Evolutionary conservation across 53 echinoderm and acorn worm species (phyloP), one percentile per base, ranked within the genome.

Genomic region (Mesocentrotus franciscanus): DNA sequence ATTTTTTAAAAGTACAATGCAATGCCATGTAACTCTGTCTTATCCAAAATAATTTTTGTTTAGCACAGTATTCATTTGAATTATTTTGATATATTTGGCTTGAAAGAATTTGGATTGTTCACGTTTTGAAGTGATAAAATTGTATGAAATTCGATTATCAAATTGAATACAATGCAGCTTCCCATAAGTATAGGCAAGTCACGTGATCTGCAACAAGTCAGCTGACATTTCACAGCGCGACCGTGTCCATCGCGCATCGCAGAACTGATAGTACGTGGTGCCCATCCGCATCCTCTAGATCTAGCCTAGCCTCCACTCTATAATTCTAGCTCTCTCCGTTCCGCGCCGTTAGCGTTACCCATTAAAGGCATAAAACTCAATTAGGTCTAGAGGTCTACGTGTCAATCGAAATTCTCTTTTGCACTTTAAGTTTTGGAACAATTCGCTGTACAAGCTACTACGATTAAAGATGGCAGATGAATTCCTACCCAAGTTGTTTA

Each of bases 401-500:
- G 49, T 49, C 6, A 49, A 49, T 49, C 49, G 39, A 49, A 49
- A 49, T 49, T 49, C 49, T 49, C 49, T 49, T 49, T 49, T 49
- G 6, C 49, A 49, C 49, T 49, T 49, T n/a, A n/a, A n/a, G n/a
- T n/a, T n/a, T 49, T 49, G 49, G 49, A 49, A 49, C 49, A 49
- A 49, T 0, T 49, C 49, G 49, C 49, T 49, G 74, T 18, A 30
- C 70, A 74, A 29, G 18, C 29, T 30, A 22, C n/a, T 74, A 74
- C 24, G 6, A 68, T 68, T 26, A 16, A 10, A 39, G 15, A 92
- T 92, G 92, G 92, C 92, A 18, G 92, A 92, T 34, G 92, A 92
- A 92, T 92, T 92, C 22, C 62, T 92, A 34, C 62, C 62, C 70
- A 60, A 64, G 13, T 36, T 92, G 16, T 92, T 92, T 36, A 66